A percentile compares a stretch with the other conserved stretches of the same genome.
These are phyloP conservation scores for Peromyscus aztecus DNA, from an alignment of 2,797 vertebrate species.

Conservation along the genomic window DNA sequence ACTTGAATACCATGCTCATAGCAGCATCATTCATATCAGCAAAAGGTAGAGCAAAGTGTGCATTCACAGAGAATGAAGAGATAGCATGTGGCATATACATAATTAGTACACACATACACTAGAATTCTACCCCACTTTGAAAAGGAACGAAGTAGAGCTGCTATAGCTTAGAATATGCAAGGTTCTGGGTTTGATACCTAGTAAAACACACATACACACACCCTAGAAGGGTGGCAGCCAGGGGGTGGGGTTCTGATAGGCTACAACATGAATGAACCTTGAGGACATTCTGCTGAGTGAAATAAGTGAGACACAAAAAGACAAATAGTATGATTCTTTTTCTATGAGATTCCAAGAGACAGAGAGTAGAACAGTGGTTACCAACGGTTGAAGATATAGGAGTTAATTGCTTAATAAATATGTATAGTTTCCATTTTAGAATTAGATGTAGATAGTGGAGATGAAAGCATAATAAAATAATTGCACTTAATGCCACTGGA, in stretches of 20 bases:
- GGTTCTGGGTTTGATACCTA: background rate
- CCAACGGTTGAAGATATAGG: background rate
- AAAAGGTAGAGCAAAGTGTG: background rate
- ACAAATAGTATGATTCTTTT: background rate
- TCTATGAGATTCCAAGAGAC: background rate
- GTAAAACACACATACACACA: background rate
- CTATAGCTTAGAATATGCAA: background rate
- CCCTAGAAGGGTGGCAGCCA: too few relatives aligned
- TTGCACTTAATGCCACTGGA: background rate
- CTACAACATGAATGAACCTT: background rate
- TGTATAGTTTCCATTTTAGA: background rate
- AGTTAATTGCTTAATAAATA: background rate
- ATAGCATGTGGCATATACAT: background rate
- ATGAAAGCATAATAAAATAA: background rate
- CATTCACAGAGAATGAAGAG: background rate
- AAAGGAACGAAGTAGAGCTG: background rate
- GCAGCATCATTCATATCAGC: background rate
- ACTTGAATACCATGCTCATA: background rate
- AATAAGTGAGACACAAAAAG: background rate
- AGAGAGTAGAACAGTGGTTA: background rate
- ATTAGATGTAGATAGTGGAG: background rate
- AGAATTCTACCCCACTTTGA: background rate
- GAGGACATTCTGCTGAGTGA: background rate
- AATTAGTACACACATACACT: background rate
- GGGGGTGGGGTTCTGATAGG: background rate